A percentile compares a stretch with the other conserved stretches of the same genome.
Conservation (phyloP, 2,888 invertebrate species). For the Schizaphis graminum region DNA sequence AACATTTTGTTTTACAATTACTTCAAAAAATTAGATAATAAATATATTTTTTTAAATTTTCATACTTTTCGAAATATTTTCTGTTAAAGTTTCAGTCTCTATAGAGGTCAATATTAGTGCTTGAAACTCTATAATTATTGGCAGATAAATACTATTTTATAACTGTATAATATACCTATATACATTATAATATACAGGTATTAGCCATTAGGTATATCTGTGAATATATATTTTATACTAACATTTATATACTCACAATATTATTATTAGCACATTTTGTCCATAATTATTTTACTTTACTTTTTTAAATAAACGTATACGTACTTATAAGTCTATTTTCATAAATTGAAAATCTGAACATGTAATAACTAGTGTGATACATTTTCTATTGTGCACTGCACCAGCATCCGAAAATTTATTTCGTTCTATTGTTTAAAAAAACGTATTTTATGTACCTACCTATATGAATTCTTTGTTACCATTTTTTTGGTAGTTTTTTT, state of each 20-base stretch:
- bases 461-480: background rate
- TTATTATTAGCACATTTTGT: background rate
- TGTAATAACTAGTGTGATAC: background rate
- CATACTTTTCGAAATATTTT: background rate
- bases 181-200: background rate
- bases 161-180: background rate
- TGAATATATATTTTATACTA: background rate
- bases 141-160: background rate
- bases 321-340: background rate
- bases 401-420: background rate
- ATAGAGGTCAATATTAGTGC: background rate
- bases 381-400: background rate
- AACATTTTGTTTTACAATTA: too few relatives aligned
- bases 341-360: background rate
- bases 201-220: background rate
- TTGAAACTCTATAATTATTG: background rate
- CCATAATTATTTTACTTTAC: background rate
- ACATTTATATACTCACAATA: background rate
- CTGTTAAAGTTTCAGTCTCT: background rate
- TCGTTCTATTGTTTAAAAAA: conserved; percentile 1
- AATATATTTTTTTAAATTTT: too few relatives aligned
- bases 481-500: background rate
- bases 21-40: too few relatives aligned
- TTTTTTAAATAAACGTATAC: background rate
- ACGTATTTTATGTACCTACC: background rate